phyloP scores from a whole-genome alignment of 1,140 invertebrate species.

The Philotrypesis tridentata region DNA sequence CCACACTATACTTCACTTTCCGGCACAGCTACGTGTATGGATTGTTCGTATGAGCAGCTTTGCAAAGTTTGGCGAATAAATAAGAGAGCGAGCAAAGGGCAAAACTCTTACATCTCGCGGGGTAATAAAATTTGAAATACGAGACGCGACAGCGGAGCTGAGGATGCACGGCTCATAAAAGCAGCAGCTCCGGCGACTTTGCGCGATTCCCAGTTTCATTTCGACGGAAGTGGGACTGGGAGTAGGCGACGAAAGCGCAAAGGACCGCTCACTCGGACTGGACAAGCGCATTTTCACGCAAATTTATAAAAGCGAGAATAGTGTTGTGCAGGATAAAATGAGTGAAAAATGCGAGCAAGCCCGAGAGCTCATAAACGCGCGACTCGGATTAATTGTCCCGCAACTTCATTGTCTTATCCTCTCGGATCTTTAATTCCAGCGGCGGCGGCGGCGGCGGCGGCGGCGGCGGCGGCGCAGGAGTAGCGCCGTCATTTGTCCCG shows the following conservation, averaged over 20 bases:
- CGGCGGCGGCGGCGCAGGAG: no score
- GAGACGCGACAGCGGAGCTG: slow-evolving; percentile 54
- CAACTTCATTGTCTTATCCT: slow-evolving; percentile 64
- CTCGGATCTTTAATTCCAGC: slow-evolving; percentile 67
- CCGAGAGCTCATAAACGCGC: not conserved
- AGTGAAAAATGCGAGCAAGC: no score
- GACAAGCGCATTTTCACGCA: not conserved
- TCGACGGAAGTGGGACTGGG: not conserved
- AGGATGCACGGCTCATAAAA: slow-evolving; percentile 67
- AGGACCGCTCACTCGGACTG: slow-evolving; percentile 14
- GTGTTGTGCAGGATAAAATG: no score
- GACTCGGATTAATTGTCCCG: slow-evolving; percentile 19
- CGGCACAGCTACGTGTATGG: no score
- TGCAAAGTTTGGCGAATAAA: no score
- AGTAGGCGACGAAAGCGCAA: slow-evolving; percentile 52
- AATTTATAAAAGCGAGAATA: no score
- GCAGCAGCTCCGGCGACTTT: slow-evolving; percentile 13
- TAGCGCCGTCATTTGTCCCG: slow-evolving; percentile 63
- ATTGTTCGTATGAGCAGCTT: no score
- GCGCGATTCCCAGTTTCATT: not conserved
- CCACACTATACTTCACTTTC: no score
- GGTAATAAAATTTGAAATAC: slow-evolving; percentile 73
- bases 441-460: no score
- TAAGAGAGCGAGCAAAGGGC: no score
- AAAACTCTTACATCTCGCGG: no score